Evolutionary conservation across 2,113 vertebrate genomes (phyloP).

Genomic region (Pan paniscus): DNA sequence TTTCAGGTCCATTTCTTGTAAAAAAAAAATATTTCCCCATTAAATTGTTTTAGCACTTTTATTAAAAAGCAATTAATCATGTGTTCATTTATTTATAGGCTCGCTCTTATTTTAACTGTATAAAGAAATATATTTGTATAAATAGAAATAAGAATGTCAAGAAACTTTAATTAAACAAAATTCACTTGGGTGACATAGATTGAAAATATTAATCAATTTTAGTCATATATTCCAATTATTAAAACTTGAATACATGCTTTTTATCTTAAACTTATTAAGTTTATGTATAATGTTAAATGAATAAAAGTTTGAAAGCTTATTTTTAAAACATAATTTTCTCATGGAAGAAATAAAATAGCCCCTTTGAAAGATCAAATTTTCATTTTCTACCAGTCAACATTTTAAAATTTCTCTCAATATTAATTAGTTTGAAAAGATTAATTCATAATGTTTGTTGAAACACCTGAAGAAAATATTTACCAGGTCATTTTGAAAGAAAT

Average conservation of each 20-base stretch:
- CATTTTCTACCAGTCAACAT: background rate
- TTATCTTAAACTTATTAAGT: background rate
- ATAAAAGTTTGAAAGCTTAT: background rate
- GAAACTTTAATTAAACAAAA: background rate
- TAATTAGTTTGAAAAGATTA: background rate
- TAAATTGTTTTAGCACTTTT: background rate
- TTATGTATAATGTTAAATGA: background rate
- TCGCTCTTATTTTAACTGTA: background rate
- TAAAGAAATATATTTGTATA: no score
- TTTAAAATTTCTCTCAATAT: background rate
- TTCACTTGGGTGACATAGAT: background rate
- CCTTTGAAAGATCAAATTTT: background rate
- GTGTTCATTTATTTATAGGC: background rate
- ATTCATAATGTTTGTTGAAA: background rate
- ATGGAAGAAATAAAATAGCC: background rate
- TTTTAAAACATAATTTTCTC: background rate
- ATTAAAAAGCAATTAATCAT: background rate
- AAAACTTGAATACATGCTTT: background rate
- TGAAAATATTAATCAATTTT: background rate
- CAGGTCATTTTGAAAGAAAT: background rate
- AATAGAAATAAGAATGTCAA: background rate
- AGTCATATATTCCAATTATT: background rate
- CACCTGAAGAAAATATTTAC: background rate
- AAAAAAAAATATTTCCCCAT: background rate
- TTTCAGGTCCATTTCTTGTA: background rate